Evolutionary conservation across 2,888 invertebrate species (phyloP).

Genomic region (Amiota mariae): DNA sequence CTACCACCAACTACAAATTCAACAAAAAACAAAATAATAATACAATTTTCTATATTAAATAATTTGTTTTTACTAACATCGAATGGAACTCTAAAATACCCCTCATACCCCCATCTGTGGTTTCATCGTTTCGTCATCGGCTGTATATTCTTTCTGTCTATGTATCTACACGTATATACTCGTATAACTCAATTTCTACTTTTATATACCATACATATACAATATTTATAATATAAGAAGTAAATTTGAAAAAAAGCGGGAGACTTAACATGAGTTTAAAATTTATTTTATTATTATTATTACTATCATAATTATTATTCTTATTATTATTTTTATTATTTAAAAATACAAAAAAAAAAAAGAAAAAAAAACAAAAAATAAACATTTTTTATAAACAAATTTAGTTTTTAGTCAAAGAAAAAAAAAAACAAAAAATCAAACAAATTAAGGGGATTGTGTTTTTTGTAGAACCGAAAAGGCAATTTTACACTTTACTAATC

Average conservation of each 20-base stretch:
- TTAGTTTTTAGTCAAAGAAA: conserved; percentile 33
- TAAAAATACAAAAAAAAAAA: conserved; percentile 36
- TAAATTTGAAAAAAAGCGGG: background rate
- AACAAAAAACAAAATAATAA: background rate
- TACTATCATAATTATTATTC: conserved; percentile 42
- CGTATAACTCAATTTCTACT: background rate
- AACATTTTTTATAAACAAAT: conserved; percentile 28
- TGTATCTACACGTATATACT: background rate
- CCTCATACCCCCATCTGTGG: background rate
- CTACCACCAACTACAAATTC: conserved; percentile 30
- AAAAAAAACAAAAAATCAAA: conserved; percentile 42
- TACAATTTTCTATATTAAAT: conserved; percentile 8
- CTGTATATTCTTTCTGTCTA: conserved; percentile 24
- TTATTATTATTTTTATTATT: conserved; percentile 29
- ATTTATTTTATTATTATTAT: conserved; percentile 43
- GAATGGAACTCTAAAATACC: background rate
- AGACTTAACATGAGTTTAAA: conserved; percentile 23
- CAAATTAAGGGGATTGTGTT: conserved; percentile 13
- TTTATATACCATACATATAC: background rate
- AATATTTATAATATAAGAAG: conserved; percentile 22
- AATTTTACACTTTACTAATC: conserved; percentile 8
- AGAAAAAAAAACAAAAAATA: conserved; percentile 8
- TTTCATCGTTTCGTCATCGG: background rate
- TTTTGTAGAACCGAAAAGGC: conserved; percentile 11
- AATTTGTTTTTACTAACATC: conserved; percentile 5